Evolutionary conservation across 2,113 vertebrate species (phyloP).

Genomic region (Microcebus ravelobensis): DNA sequence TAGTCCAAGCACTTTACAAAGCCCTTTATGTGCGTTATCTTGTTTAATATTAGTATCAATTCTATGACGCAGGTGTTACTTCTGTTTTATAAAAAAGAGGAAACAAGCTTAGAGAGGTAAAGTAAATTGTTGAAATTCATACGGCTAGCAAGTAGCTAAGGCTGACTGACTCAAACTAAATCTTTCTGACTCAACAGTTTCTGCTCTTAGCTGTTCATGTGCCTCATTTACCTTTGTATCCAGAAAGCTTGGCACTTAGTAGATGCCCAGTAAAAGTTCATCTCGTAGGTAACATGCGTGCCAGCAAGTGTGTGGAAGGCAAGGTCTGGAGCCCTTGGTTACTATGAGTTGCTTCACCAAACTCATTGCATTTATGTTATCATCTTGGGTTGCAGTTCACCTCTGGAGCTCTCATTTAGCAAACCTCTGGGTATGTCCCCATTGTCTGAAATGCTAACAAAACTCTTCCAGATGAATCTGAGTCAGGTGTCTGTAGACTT

Average conservation of each 20-base stretch:
- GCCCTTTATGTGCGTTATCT: not conserved
- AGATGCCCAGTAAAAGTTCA: not conserved
- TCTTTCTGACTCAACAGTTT: not conserved
- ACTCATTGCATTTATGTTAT: not conserved
- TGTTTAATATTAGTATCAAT: not conserved
- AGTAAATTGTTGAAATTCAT: not conserved
- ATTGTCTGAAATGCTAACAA: not conserved
- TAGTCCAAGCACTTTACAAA: not conserved
- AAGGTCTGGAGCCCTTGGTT: not conserved
- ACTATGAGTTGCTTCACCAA: not conserved
- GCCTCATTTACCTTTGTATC: not conserved
- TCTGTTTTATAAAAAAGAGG: not conserved
- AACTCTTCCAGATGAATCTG: not conserved
- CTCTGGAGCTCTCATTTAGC: not conserved
- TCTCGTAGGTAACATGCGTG: not conserved
- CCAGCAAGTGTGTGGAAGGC: not conserved
- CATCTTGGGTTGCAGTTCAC: not conserved
- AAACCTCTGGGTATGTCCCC: not conserved
- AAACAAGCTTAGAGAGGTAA: not conserved
- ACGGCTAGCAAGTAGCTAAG: not conserved
- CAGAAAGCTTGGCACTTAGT: not conserved
- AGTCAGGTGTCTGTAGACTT: not conserved
- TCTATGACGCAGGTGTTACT: not conserved
- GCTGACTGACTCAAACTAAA: not conserved
- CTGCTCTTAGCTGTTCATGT: not conserved